phyloP scores from a whole-genome alignment of 2,113 vertebrate species.

The Neogobius melanostomus region DNA sequence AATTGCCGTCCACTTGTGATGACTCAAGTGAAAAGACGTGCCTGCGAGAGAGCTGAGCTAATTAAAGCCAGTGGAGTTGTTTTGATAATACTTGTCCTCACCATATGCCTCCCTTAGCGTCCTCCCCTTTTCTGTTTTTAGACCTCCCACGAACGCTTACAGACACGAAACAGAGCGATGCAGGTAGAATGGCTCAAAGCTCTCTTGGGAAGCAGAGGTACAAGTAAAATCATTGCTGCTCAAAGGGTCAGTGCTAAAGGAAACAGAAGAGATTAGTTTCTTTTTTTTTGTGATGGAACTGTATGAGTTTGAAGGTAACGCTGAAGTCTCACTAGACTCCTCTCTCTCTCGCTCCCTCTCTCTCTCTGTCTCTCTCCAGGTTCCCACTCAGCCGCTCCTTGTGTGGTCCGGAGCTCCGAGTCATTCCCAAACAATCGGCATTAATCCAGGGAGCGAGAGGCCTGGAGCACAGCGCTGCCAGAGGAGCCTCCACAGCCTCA shows the following conservation, averaged over 20 bases:
- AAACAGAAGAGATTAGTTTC: conserved; percentile 7
- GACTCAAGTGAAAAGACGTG: conserved; percentile 30
- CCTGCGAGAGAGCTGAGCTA: conserved; percentile 40
- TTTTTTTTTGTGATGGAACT: conserved; percentile 6
- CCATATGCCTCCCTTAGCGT: conserved; percentile 50
- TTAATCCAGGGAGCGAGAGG: conserved; percentile 75
- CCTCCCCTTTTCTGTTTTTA: conserved; percentile 29
- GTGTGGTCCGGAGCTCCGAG: conserved; percentile 77
- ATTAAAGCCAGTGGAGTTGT: conserved; percentile 53
- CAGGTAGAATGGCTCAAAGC: conserved; percentile 41
- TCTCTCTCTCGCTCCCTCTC: conserved; percentile 11
- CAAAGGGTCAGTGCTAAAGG: conserved; percentile 42
- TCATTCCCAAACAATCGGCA: conserved; percentile 79
- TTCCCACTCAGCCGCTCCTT: conserved; percentile 59
- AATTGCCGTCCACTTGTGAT: conserved; percentile 30
- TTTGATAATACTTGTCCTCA: conserved; percentile 58
- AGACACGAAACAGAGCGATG: conserved; percentile 8
- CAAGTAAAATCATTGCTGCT: conserved; percentile 41
- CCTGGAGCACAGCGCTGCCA: conserved; percentile 63
- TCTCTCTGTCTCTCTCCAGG: conserved; percentile 36
- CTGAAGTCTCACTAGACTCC: conserved; percentile 39
- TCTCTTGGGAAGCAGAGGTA: conserved; percentile 33
- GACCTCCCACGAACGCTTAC: conserved; percentile 61
- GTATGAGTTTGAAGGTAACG: conserved; percentile 17
- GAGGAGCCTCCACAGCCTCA: conserved; percentile 50